Base-by-base conservation (phyloP, 1,140 invertebrate genomes). In the Mya arenaria region DNA sequence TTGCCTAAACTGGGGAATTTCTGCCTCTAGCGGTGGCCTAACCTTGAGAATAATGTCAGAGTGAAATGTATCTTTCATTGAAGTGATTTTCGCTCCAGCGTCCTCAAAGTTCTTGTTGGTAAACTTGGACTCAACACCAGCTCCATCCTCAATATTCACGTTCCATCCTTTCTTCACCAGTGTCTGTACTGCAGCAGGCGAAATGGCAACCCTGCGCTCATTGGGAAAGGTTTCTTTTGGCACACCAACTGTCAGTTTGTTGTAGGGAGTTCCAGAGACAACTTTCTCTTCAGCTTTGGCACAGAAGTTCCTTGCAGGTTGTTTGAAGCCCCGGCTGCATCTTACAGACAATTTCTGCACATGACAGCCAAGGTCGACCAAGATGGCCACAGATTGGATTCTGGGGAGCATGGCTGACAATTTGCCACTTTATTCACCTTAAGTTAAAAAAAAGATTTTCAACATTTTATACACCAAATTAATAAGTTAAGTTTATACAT, bases 11-110 rank as follows among this genome's bases (percentile, higher is more conserved):
- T 95, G 93, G 30, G 92, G 90, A 30, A 97, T 90, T 94, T 98
- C 97, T 48, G 93, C 92, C 0, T 94, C 92, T 23, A 94, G 81
- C 30, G 97, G 95, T 85, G 95, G 95, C 37, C 97, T 93, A 10
- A 98, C 95, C 94, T 98, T 98, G 41, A 98, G 91, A 63, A 98
- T 93, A 84, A 98, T 96, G 94, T 98, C 96, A 94, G 96, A 96
- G 74, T 95, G 87, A 91, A 95, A 97, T 63, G 95, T 95, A 52
- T 94, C 93, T 82, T 95, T 93, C 83, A 93, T 93, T 94, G 28
- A 95, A 94, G 80, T 85, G 19, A 98, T 92, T 87, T 95, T 95
- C 0, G 96, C 97, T 66, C 97, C 97, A 62, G 94, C 95, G 62
- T 94, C 93, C 88, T 94, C 95, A 91, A 96, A 98, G 60, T 96